A percentile compares a stretch with the other conserved stretches of the same genome.
Conservation (phyloP, 2,888 invertebrate genomes). For the Orchesellides sinensis region DNA sequence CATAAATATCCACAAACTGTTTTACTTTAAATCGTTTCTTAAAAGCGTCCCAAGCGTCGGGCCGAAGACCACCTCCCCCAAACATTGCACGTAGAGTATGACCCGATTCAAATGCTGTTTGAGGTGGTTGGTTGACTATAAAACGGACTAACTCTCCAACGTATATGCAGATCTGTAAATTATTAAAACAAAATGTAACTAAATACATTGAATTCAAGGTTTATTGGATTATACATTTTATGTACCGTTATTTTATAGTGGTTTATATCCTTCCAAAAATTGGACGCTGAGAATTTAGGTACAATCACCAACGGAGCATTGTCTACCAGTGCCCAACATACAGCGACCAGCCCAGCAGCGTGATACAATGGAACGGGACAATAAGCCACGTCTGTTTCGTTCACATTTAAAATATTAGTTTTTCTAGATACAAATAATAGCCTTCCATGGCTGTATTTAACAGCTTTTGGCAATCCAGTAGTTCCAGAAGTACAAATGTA, state of each 20-base stretch:
- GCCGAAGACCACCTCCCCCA: conserved; percentile 37
- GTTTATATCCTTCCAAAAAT: conserved; percentile 57
- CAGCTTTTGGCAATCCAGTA: conserved; percentile 55
- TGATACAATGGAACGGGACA: conserved; percentile 55
- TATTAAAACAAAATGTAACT: not conserved
- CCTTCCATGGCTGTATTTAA: conserved; percentile 31
- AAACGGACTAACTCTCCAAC: conserved; percentile 56
- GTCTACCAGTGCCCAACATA: conserved; percentile 6
- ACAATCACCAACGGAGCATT: conserved; percentile 33
- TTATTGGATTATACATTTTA: not conserved
- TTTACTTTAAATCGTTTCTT: conserved; percentile 37
- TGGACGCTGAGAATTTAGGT: conserved; percentile 51
- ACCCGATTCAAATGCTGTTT: conserved; percentile 36
- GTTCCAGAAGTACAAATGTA: conserved; percentile 54
- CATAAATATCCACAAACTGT: conserved; percentile 47
- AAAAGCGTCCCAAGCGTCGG: conserved; percentile 53
- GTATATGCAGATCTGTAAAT: conserved; percentile 34
- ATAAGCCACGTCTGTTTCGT: conserved; percentile 24
- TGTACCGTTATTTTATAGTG: conserved; percentile 52
- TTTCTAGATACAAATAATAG: not conserved
- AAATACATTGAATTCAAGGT: not conserved
- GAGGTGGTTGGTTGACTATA: conserved; percentile 49
- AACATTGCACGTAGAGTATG: conserved; percentile 44
- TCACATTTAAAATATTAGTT: not conserved
- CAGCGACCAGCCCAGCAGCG: conserved; percentile 14